Evolutionary conservation across 2,888 invertebrate genomes (phyloP).

Genomic region (Drosophila setosimentum): DNA sequence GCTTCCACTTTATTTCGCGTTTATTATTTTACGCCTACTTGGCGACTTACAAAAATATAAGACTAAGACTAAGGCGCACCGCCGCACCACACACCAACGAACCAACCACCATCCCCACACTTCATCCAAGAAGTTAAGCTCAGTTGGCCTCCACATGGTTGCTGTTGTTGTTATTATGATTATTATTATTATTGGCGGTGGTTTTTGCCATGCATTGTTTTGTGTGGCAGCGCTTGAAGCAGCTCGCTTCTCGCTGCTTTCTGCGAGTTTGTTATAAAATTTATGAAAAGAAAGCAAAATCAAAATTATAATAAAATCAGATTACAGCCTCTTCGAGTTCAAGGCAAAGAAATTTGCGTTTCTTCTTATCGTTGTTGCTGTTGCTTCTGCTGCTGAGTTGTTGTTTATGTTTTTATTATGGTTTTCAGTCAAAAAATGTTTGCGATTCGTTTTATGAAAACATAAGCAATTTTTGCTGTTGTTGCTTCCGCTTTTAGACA

Average conservation of each 20-base stretch:
- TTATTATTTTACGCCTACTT: constrained; percentile 82
- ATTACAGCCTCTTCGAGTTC: constrained; percentile 72
- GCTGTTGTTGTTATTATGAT: constrained; percentile 54
- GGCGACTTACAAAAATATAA: constrained; percentile 72
- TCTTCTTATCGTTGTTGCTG: constrained; percentile 1
- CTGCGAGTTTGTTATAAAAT: constrained; percentile 78
- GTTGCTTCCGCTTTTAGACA: constrained; percentile 62
- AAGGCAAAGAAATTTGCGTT: constrained; percentile 35
- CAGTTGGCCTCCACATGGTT: constrained; percentile 40
- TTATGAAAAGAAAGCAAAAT: constrained; percentile 82
- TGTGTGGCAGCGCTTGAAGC: constrained; percentile 18
- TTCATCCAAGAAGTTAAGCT: constrained; percentile 33
- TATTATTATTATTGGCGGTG: constrained; percentile 80
- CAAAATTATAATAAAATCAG: constrained; percentile 82
- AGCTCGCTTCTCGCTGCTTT: constrained; percentile 2
- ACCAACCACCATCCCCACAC: background rate
- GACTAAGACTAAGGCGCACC: constrained; percentile 37
- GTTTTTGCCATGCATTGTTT: constrained; percentile 61
- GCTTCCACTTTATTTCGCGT: constrained; percentile 80
- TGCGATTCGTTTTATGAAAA: constrained; percentile 81
- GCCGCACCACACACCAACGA: background rate
- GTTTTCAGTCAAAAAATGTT: constrained; percentile 80
- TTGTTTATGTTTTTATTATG: constrained; percentile 67
- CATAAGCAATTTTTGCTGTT: constrained; percentile 73
- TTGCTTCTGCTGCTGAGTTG: constrained; percentile 20